A percentile compares a stretch with the other conserved stretches of the same genome.
Evolutionary conservation across 1,140 invertebrate genomes (phyloP).

Genomic region (Theocolax elegans): DNA sequence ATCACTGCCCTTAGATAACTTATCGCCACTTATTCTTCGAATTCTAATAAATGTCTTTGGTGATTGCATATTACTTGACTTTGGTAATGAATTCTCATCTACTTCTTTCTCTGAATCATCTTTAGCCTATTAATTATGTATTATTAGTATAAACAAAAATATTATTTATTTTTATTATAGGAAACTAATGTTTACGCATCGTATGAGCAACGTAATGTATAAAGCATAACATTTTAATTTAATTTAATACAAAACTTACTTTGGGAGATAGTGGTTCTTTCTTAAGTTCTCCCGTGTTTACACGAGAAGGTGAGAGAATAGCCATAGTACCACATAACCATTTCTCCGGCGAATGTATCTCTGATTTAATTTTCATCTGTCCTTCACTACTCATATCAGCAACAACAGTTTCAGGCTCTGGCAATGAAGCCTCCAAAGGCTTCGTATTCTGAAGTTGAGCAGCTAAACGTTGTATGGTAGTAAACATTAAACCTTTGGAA

Average conservation of each 20-base stretch:
- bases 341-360: conserved; percentile 1
- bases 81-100: not conserved
- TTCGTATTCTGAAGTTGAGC: conserved; percentile 57
- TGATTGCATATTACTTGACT: conserved; percentile 14
- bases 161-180: too few relatives aligned
- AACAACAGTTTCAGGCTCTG: conserved; percentile 17
- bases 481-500: conserved; percentile 58
- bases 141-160: too few relatives aligned
- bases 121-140: not conserved
- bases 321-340: conserved; percentile 13
- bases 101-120: not conserved
- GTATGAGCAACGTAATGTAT: too few relatives aligned
- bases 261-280: conserved; percentile 9
- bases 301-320: not conserved
- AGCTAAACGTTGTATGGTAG: conserved; percentile 61
- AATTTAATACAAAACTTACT: too few relatives aligned
- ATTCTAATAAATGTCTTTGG: conserved; percentile 54
- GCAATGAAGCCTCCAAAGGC: conserved; percentile 38
- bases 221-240: too few relatives aligned
- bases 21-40: conserved; percentile 61
- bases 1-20: conserved; percentile 49
- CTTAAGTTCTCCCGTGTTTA: conserved; percentile 30
- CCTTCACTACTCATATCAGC: not conserved
- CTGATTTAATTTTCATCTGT: conserved; percentile 1
- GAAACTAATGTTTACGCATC: too few relatives aligned